Base-by-base conservation (phyloP, 2,797 vertebrate genomes). In the Typhlichthys subterraneus region DNA sequence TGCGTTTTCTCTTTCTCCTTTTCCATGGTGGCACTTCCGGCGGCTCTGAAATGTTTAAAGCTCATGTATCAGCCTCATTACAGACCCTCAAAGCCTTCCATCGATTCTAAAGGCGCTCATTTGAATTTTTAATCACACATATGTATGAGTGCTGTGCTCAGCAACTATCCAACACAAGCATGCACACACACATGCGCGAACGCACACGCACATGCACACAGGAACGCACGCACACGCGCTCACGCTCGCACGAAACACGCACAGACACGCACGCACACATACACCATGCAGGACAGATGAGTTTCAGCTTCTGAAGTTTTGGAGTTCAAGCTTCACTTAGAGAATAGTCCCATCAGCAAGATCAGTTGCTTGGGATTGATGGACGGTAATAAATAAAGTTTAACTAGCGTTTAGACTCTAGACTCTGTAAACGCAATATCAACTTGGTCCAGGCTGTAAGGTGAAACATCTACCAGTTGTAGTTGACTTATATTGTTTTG, bases 101-200 rank as follows among this genome's bases (percentile, higher is more conserved):
- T 94, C 92, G 94, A 96, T 96, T 96, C 88, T 94, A 95, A 95
- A 95, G 94, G 94, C 94, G 79, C 91, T 94, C 93, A 92, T 95
- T 93, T 96, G 93, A 95, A 97, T 97, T 96, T 96, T 95, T 96
- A 95, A 97, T 96, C 94, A 93, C 93, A 92, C 91, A 87, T 93
- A 89, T 89, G 91, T 93, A 90, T 88, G 91, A 92, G 89, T 93
- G 91, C 83, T 93, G 88, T 71, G 91, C 94, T 95, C 93, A 93
- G 90, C 91, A 89, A 83, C 85, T 87, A 81, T 85, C 75, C 70
- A 23, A 77, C 65, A 48, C 71, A 0, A 56, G 70, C 70, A 3
- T 12, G 57, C 77, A 42, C 76, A 64, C 4, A 75, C 60, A 64
- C 65, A 56, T 46, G 38, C 59, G 59, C 67, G 71, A 74, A 59